These are phyloP conservation scores for Ornithoptera alexandrae DNA, from an alignment of 2,888 invertebrate species.

Conservation along the genomic window DNA sequence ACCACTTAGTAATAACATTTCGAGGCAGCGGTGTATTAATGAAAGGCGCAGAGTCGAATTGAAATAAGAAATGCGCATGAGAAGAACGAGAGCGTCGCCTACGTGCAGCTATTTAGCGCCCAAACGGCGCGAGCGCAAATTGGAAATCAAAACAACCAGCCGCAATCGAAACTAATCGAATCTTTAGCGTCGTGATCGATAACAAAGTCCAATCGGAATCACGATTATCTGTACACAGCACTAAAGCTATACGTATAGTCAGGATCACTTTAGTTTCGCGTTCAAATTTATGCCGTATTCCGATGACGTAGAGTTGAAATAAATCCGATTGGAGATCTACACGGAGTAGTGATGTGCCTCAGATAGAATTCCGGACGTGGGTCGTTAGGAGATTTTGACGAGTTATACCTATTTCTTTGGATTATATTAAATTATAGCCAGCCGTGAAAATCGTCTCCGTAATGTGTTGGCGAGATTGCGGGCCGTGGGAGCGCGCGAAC, in stretches of 20 bases:
- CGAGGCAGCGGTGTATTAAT: constrained; percentile 25
- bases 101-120: constrained; percentile 78
- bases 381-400: constrained; percentile 46
- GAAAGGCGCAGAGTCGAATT: constrained; percentile 54
- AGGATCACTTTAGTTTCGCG: constrained; percentile 34
- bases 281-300: constrained; percentile 48
- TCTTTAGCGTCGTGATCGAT: constrained; percentile 75
- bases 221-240: constrained; percentile 65
- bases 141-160: constrained; percentile 77
- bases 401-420: constrained; percentile 76
- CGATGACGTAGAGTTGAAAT: constrained; percentile 36
- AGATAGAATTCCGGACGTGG: constrained; percentile 42
- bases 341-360: constrained; percentile 30
- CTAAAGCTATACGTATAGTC: constrained; percentile 6
- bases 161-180: constrained; percentile 76
- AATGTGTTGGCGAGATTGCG: constrained; percentile 74
- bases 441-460: constrained; percentile 77
- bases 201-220: constrained; percentile 74
- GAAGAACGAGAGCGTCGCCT: constrained; percentile 52
- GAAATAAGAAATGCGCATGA: constrained; percentile 69
- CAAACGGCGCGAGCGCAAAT: constrained; percentile 76
- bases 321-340: constrained; percentile 33
- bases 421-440: constrained; percentile 79
- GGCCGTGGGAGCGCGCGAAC: constrained; percentile 71
- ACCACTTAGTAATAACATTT: constrained; percentile 1